Evolutionary conservation across 2,797 vertebrate genomes (phyloP), one percentile per base, ranked within the genome.

Genomic region (Telmatherina bonti): DNA sequence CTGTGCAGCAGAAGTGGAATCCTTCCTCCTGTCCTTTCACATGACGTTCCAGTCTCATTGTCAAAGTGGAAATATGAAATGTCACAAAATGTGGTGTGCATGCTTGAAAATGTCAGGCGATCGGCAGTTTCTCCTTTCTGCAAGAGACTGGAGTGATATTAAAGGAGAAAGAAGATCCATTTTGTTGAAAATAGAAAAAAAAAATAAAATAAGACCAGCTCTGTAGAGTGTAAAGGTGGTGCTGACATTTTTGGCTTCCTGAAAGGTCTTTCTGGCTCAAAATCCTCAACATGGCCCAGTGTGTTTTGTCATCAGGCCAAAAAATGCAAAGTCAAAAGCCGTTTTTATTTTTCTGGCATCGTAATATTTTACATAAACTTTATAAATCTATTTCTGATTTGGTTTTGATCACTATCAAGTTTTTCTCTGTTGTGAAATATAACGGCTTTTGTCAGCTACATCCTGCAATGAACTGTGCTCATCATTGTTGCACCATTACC

Each of bases 61-160:
- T 70, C 10, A 3, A 69, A 83, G 54, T 64, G 54, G 30, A 74
- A 81, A 72, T 62, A 55, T 57, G 49, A 83, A 86, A 86, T 85
- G 76, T 77, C 65, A 83, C 59, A 35, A 54, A 72, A 72, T 58
- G 47, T 31, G 35, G 24, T 49, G n/a, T 70, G 69, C 67, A n/a
- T 24, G 63, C 67, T 70, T 65, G 60, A 56, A 84, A 77, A 82
- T 82, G 73, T 85, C 76, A 36, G 57, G 41, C 41, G 38, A 55
- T n/a, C 41, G 62, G 49, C 35, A 24, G n/a, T 29, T 76, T 65
- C 33, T 55, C 11, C 0, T 62, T 59, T 75, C 67, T 78, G 36
- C 57, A 27, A 15, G 54, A 76, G n/a, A 53, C 61, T 27, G 35
- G 15, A 27, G 24, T 41, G 11, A 76, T 74, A 81, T 79, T 72